Evolutionary conservation across 30 jellyfish, hydroid and myxozoan genomes (phyloP), one percentile per base, ranked within the genome.

Genomic region (Chrysaora quinquecirrha): DNA sequence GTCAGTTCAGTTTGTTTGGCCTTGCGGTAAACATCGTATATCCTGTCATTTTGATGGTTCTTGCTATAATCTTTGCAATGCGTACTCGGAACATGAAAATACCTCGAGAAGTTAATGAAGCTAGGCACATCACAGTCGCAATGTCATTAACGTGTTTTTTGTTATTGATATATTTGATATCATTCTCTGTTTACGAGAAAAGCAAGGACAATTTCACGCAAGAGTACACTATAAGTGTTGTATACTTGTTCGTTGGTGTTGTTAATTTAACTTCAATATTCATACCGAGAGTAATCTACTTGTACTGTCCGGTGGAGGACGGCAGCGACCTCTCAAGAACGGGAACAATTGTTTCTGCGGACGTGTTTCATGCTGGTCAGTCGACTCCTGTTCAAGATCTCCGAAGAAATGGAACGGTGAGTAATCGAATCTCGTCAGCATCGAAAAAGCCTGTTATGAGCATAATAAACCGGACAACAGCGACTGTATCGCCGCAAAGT

Each of bases 141-240:
- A 48, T 72, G 30, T 79, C 61, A 0, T 43, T 67, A 2, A 80
- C 76, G 19, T 80, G 90, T 60, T 21, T 80, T 1, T 29, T 66
- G 9, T 0, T 80, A 29, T 38, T 78, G 27, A 23, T 78, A 2
- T 78, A 78, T 34, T 29, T 78, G 38, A 64, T 48, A 20, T 58
- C 81, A 24, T 78, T 63, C 27, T 58, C 80, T 24, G 73, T 62
- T 2, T 78, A 32, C 61, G 19, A 30, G 22, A 62, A 64, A 3
- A 70, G 63, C 64, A 62, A 64, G 21, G 31, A 50, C 18, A 64
- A 48, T 19, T 61, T 63, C 19, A 29, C 61, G 14, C 81, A 62
- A 35, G 89, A 78, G 71, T 78, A 78, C 56, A 61, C 89, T 16
- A 61, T 78, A 3, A 32, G 80, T 43, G 11, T 78, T 20, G 23